Base-by-base conservation (phyloP, 2,888 invertebrate species). In the Drosophila tanythrix region DNA sequence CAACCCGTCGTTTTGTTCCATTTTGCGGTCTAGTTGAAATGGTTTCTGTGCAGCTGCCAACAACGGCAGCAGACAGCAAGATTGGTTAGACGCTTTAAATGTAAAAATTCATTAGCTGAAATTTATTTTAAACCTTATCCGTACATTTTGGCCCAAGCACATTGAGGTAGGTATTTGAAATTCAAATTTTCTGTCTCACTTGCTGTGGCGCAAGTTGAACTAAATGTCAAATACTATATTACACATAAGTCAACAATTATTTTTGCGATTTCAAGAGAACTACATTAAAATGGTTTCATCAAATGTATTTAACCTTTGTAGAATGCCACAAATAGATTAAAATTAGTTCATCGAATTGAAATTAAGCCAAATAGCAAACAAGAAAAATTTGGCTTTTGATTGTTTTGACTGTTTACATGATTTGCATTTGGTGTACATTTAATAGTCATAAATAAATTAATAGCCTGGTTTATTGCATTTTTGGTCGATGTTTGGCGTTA, bases 391-490 rank as follows among this genome's bases (percentile, higher is more conserved):
- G 62, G 18, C 31, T 67, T 25, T 33, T 18, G 27, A n/a, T 1
- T 1, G n/a, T 31, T 57, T 53, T 46, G 48, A 7, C 35, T 31
- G 69, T 68, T 68, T 72, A 76, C 74, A 66, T 67, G 59, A 69
- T 70, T 66, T 57, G 21, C 18, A 64, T 64, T 68, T 60, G 70
- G 74, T 84, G 71, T 88, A 78, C 75, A 74, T 88, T 82, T 74
- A 85, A 81, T 81, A 88, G 90, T 88, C 90, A 86, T 88, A 88
- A 86, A 81, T 90, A 88, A 74, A 90, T 88, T 86, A 77, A 88
- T 73, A 67, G 76, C 66, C 67, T 61, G 80, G 65, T 88, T 85
- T 88, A 84, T 89, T 76, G 77, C 82, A 79, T 70, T 70, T 70
- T 25, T 43, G 75, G 58, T 35, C 53, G 50, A 60, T 48, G 63